Evolutionary conservation across 2,113 vertebrate species (phyloP).

Genomic region (Scolopax mira): DNA sequence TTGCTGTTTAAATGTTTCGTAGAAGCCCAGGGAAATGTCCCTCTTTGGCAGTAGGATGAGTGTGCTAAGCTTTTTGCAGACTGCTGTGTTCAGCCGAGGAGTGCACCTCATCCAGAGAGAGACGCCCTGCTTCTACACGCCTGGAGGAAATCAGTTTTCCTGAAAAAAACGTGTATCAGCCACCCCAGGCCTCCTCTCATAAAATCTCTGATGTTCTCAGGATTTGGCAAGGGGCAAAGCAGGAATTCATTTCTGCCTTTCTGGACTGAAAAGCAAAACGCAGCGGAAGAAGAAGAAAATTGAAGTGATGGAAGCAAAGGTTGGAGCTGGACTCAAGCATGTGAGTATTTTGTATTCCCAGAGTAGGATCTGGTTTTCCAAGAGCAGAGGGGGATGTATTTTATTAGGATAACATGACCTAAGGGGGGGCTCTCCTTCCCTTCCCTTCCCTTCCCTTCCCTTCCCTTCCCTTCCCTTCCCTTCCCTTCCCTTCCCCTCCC

Average conservation of each 20-base stretch:
- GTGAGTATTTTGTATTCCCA: constrained; percentile 42
- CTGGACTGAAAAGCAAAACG: background rate
- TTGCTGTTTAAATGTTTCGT: background rate
- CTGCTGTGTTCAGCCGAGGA: background rate
- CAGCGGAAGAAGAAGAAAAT: constrained; percentile 31
- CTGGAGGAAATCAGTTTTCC: background rate
- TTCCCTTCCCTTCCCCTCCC: background rate
- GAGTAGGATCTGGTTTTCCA: background rate
- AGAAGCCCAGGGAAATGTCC: background rate
- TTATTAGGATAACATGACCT: background rate
- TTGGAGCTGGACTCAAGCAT: background rate
- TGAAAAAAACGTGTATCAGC: background rate
- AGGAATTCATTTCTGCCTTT: constrained; percentile 15
- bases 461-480: too few relatives aligned
- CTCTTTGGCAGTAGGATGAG: background rate
- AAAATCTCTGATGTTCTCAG: constrained; percentile 29
- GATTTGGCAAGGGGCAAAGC: constrained; percentile 31
- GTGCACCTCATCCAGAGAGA: background rate
- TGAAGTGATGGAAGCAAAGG: constrained; percentile 23
- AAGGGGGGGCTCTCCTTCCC: background rate
- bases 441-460: background rate
- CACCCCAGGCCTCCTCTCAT: background rate
- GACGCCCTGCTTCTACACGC: background rate
- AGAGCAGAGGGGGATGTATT: background rate
- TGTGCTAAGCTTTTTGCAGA: background rate